phyloP scores from a whole-genome alignment of 2,113 vertebrate species.

The Syngnathus scovelli region DNA sequence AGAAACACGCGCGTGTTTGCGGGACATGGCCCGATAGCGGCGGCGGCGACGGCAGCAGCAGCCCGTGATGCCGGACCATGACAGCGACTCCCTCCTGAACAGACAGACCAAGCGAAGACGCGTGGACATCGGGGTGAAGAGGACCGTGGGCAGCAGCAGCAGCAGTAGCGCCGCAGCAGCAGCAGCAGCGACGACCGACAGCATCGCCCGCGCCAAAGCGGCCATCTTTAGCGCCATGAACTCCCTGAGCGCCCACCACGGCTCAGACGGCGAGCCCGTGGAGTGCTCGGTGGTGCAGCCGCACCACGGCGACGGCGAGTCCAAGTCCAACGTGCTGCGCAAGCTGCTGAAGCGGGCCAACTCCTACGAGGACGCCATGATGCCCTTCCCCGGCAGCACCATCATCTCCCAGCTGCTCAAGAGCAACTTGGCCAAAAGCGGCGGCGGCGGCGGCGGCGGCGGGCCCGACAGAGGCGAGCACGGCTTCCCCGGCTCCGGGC shows the following conservation, averaged over 20 bases:
- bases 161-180: conserved; percentile 58
- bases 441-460: conserved; percentile 71
- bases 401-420: conserved; percentile 99
- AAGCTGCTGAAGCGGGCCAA: conserved; percentile 99
- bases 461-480: conserved; percentile 66
- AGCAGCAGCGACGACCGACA: conserved; percentile 69
- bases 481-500: conserved; percentile 89
- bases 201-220: conserved; percentile 90
- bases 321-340: conserved; percentile 97
- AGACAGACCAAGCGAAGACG: conserved; percentile 99
- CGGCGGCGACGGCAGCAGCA: conserved; percentile 50
- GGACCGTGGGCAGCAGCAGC: conserved; percentile 84
- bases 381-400: conserved; percentile 97
- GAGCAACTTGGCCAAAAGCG: conserved; percentile 98
- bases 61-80: conserved; percentile 99
- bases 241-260: conserved; percentile 80
- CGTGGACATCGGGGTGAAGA: conserved; percentile 99
- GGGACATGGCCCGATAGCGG: conserved; percentile 95
- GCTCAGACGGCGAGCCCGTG: conserved; percentile 86
- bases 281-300: conserved; percentile 94
- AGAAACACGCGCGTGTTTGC: conserved; percentile 83
- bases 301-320: conserved; percentile 75
- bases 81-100: conserved; percentile 98
- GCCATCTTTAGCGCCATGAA: conserved; percentile 97
- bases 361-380: conserved; percentile 98